phyloP scores from a whole-genome alignment of 2,113 vertebrate genomes.

The Corvus hawaiiensis region DNA sequence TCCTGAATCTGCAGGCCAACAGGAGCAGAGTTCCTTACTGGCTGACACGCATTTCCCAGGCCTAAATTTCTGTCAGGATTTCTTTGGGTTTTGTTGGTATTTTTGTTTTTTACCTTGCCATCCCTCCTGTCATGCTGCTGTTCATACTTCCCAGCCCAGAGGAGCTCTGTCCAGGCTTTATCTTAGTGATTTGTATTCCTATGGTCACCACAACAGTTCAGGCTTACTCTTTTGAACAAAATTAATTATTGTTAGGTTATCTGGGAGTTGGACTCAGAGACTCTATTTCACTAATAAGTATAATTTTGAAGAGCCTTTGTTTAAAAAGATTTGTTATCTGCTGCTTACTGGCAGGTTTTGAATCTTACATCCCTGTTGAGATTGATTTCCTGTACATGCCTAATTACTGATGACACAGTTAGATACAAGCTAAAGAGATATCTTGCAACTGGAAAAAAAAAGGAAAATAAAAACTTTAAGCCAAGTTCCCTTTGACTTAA shows the following conservation, averaged over 20 bases:
- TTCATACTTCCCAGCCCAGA: not conserved
- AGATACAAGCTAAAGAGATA: conserved; percentile 17
- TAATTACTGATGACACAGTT: conserved; percentile 54
- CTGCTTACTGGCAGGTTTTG: conserved; percentile 14
- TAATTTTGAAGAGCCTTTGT: not conserved
- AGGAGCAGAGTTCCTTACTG: not conserved
- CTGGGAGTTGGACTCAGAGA: not conserved
- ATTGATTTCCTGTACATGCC: conserved; percentile 53
- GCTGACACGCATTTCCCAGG: not conserved
- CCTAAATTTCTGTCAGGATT: not conserved
- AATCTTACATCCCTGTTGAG: conserved; percentile 15
- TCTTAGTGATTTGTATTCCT: not conserved
- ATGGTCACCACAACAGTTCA: not conserved
- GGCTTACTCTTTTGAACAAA: not conserved
- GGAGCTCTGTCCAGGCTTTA: not conserved
- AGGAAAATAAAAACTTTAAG: not conserved
- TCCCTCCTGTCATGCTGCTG: not conserved
- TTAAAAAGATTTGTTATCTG: conserved; percentile 22
- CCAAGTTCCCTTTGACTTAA: conserved; percentile 7
- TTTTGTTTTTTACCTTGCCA: not conserved
- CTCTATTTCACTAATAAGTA: not conserved
- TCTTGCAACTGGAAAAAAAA: not conserved
- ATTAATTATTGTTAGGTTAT: not conserved
- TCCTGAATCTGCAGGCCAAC: not conserved
- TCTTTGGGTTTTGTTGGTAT: not conserved